phyloP scores from a whole-genome alignment of 92 coral and sea anemone species.

The Ricordea florida region DNA sequence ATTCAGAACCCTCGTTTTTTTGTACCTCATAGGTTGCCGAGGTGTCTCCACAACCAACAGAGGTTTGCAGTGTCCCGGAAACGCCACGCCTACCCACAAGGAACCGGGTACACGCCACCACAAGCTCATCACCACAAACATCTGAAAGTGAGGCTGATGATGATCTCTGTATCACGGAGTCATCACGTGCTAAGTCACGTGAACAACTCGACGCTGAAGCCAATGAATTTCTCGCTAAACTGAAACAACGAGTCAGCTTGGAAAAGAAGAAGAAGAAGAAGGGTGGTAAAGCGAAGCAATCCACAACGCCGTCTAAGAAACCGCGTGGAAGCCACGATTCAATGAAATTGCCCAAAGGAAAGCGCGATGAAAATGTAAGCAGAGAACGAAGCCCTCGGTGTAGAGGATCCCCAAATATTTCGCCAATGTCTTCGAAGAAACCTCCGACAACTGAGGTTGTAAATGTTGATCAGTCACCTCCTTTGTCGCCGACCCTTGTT shows the following conservation, averaged over 20 bases:
- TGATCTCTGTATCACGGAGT: not conserved
- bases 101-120: not conserved
- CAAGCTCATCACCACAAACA: not conserved
- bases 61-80: conserved; percentile 18
- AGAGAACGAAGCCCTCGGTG: too few species aligned
- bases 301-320: not conserved
- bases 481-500: conserved; percentile 10
- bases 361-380: too few species aligned
- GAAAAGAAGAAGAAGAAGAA: conserved; percentile 1
- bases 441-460: not conserved
- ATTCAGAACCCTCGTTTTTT: not conserved
- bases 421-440: not conserved
- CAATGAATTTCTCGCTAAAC: conserved; percentile 41
- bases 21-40: conserved; percentile 1
- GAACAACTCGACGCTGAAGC: conserved; percentile 27
- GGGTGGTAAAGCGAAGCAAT: not conserved
- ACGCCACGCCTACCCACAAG: not conserved
- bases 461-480: not conserved
- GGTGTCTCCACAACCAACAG: not conserved
- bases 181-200: conserved; percentile 16
- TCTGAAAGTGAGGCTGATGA: conserved; percentile 9
- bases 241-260: conserved; percentile 30
- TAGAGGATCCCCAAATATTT: not conserved
- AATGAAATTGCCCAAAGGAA: too few species aligned
- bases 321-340: not conserved